phyloP scores from a whole-genome alignment of 23 tunicate species.

The Styela clava region DNA sequence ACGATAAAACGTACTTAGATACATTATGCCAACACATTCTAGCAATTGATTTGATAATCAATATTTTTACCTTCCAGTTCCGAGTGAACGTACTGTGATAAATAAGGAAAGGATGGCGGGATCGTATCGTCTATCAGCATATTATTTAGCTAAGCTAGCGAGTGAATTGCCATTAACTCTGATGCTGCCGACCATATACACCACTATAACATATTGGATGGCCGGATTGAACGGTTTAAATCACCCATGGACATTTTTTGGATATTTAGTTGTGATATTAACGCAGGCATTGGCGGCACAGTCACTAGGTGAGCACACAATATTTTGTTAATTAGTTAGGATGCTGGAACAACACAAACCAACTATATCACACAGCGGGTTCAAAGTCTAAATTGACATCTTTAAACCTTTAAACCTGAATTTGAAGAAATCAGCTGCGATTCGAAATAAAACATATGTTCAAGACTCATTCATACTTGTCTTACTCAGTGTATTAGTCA shows the following conservation, averaged over 20 bases:
- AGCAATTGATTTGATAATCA: no score
- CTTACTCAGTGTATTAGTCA: no score
- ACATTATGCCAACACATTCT: no score
- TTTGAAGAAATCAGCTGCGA: no score
- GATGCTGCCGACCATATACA: slow-evolving; percentile 64
- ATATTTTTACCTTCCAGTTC: no score
- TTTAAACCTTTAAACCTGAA: no score
- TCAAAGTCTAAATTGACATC: no score
- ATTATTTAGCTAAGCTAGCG: slow-evolving; percentile 53
- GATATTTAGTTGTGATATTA: slow-evolving; percentile 62
- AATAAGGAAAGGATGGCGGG: slow-evolving; percentile 87
- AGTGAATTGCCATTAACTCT: slow-evolving; percentile 71
- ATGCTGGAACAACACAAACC: no score
- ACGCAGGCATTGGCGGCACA: slow-evolving; percentile 56
- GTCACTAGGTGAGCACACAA: slow-evolving; percentile 55
- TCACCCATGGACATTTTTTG: slow-evolving; percentile 67
- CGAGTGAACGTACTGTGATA: slow-evolving; percentile 81
- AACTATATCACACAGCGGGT: no score
- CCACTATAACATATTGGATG: slow-evolving; percentile 64
- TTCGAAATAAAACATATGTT: no score
- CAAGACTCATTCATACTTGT: no score
- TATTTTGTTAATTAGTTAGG: background rate
- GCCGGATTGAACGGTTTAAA: slow-evolving; percentile 85
- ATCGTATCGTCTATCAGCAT: slow-evolving; percentile 78
- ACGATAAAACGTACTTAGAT: no score